Evolutionary conservation across 2,113 vertebrate species (phyloP).

Genomic region (Pluvialis apricaria): DNA sequence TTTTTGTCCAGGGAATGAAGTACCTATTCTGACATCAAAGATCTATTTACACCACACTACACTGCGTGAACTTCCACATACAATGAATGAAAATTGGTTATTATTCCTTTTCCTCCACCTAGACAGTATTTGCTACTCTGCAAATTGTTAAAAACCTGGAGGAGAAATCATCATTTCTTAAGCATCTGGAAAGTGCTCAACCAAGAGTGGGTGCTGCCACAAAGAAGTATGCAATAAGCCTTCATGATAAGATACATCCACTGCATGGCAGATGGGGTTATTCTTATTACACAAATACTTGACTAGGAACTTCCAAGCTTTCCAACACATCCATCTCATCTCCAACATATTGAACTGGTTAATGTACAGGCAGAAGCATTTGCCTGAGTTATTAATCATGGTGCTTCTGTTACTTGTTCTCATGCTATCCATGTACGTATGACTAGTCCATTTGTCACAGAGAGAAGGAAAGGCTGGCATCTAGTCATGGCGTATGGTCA

Average conservation of each 20-base stretch:
- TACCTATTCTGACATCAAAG: background rate
- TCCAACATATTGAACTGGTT: background rate
- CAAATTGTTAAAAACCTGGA: background rate
- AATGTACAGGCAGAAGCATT: background rate
- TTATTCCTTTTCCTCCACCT: background rate
- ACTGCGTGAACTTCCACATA: background rate
- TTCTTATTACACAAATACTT: background rate
- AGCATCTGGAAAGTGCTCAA: background rate
- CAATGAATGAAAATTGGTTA: background rate
- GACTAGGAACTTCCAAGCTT: background rate
- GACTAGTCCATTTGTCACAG: background rate
- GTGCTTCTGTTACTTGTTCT: background rate
- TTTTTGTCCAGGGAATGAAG: background rate
- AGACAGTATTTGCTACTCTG: background rate
- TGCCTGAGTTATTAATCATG: background rate
- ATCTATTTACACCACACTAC: background rate
- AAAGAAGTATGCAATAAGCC: background rate
- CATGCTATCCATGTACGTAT: background rate
- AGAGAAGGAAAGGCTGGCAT: background rate
- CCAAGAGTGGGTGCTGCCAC: background rate
- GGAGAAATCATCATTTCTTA: background rate
- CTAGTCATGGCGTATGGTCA: background rate
- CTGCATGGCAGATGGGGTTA: background rate
- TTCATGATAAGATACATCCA: background rate
- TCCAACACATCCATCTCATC: background rate